Percentiles rank a stretch among this genome's conserved stretches.
Conservation (phyloP, 2,797 vertebrate species). For the Emys orbicularis region DNA sequence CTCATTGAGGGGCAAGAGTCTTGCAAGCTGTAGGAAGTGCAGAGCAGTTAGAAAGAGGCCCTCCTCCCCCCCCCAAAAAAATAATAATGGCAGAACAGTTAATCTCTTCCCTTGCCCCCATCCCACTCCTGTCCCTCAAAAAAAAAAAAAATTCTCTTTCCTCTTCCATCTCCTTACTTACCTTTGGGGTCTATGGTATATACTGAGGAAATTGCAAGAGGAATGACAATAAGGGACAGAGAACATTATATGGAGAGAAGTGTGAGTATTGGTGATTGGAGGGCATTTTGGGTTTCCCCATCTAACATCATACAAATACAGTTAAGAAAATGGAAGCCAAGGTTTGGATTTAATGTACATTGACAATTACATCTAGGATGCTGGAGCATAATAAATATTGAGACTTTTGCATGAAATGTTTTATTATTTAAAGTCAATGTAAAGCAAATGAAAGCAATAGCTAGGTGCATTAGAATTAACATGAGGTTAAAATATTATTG, state of each 20-base stretch:
- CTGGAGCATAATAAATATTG: neutral
- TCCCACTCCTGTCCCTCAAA: neutral
- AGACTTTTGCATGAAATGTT: neutral
- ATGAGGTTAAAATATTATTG: neutral
- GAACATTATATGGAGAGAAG: neutral
- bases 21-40: fast-evolving
- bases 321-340: neutral
- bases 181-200: fast-evolving
- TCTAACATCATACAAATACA: fast-evolving
- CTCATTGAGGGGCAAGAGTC: neutral
- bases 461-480: neutral
- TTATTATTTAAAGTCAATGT: fast-evolving
- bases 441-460: neutral
- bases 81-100: neutral
- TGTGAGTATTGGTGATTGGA: fast-evolving
- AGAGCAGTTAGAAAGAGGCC: fast-evolving
- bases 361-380: fast-evolving
- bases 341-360: neutral
- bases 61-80: neutral
- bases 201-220: neutral
- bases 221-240: neutral
- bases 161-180: neutral
- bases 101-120: fast-evolving
- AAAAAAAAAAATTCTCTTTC: neutral
- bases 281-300: neutral